Percentiles rank a stretch among this genome's conserved stretches.
These are phyloP conservation scores for Amphipyra tragopoginis DNA, from an alignment of 2,888 invertebrate genomes.

Conservation along the genomic window DNA sequence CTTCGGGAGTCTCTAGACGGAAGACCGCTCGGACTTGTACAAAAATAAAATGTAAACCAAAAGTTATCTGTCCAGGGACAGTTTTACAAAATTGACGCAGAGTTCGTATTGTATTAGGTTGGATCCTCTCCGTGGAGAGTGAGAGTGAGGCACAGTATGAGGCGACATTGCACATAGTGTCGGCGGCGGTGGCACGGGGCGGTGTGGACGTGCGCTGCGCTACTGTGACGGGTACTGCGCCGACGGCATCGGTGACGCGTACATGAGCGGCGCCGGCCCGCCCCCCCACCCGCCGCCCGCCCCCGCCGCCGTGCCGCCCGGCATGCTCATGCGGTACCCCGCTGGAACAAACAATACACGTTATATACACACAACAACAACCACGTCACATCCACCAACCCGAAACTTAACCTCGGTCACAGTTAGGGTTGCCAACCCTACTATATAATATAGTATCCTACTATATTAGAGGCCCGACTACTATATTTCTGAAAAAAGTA, in stretches of 20 bases:
- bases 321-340: conserved; percentile 91
- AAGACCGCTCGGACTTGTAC: conserved; percentile 55
- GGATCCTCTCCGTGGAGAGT: conserved; percentile 42
- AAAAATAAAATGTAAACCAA: conserved; percentile 56
- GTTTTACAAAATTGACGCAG: conserved; percentile 57
- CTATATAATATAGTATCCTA: too few species aligned
- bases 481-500: too few species aligned
- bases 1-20: conserved; percentile 52
- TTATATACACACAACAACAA: conserved; percentile 9
- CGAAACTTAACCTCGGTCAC: too few species aligned
- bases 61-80: conserved; percentile 51
- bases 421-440: too few species aligned
- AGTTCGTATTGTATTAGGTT: conserved; percentile 55
- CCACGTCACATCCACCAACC: too few species aligned
- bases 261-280: conserved; percentile 92
- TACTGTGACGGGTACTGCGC: conserved; percentile 96
- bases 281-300: conserved; percentile 86
- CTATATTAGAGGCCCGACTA: too few species aligned
- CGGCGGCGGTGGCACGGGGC: conserved; percentile 39
- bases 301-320: conserved; percentile 81
- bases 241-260: conserved; percentile 95
- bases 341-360: conserved; percentile 68
- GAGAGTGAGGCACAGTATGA: conserved; percentile 51
- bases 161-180: conserved; percentile 50
- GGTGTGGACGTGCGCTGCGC: conserved; percentile 65